A percentile compares a stretch with the other conserved stretches of the same genome.
Conservation (phyloP, 92 coral and sea anemone genomes). For the Siderastrea radians region DNA sequence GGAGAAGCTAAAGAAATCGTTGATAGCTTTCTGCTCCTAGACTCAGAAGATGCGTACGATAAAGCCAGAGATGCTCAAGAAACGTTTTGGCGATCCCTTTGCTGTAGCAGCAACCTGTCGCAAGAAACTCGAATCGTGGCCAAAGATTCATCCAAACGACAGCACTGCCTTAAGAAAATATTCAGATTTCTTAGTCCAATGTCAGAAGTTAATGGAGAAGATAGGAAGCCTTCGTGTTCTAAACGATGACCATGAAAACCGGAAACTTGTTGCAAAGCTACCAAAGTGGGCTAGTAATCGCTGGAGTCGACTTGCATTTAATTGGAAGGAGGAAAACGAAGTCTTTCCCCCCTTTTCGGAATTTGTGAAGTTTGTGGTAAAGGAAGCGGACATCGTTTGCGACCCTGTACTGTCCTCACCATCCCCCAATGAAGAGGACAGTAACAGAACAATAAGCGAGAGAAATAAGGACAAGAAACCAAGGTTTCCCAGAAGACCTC, state of each 20-base stretch:
- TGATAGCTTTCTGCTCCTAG: slow-evolving; percentile 58
- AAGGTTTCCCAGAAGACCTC: slow-evolving; percentile 17
- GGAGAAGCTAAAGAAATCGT: slow-evolving; percentile 73
- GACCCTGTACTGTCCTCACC: slow-evolving; percentile 62
- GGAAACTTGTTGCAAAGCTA: slow-evolving; percentile 60
- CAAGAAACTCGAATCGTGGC: slow-evolving; percentile 56
- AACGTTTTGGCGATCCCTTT: slow-evolving; percentile 70
- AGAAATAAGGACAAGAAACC: slow-evolving; percentile 15
- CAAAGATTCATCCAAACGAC: slow-evolving; percentile 45
- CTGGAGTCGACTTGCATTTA: slow-evolving; percentile 67
- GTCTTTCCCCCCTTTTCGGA: slow-evolving; percentile 59
- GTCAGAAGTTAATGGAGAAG: slow-evolving; percentile 53
- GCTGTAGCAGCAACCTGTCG: slow-evolving; percentile 52
- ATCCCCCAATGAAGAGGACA: slow-evolving; percentile 45
- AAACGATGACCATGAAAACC: slow-evolving; percentile 63
- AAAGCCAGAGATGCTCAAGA: slow-evolving; percentile 54
- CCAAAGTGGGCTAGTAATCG: slow-evolving; percentile 59
- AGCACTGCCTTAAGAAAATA: slow-evolving; percentile 47
- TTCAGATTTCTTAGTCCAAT: slow-evolving; percentile 70
- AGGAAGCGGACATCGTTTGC: slow-evolving; percentile 67
- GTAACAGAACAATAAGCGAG: slow-evolving; percentile 24
- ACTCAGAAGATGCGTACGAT: slow-evolving; percentile 60
- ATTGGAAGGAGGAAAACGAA: slow-evolving; percentile 53
- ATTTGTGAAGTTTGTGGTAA: slow-evolving; percentile 57
- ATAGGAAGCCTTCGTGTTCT: slow-evolving; percentile 49